phyloP scores from a whole-genome alignment of 2,113 vertebrate species.

The Lanius collurio region DNA sequence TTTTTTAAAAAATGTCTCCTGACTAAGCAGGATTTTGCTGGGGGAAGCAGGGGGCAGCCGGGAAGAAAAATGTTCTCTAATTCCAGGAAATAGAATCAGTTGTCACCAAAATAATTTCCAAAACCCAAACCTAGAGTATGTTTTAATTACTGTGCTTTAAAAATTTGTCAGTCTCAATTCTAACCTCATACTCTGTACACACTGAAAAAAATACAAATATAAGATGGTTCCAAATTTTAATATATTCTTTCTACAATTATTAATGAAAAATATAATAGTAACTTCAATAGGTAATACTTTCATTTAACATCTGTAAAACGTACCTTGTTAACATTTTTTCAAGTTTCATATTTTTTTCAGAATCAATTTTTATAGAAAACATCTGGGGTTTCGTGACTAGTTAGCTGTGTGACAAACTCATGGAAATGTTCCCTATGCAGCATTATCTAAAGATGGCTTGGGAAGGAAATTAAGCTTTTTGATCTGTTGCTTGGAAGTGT shows the following conservation, averaged over 20 bases:
- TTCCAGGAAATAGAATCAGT: neutral
- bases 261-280: neutral
- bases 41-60: neutral
- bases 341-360: neutral
- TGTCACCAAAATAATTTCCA: neutral
- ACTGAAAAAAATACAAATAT: neutral
- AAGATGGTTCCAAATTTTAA: neutral
- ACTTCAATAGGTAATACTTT: neutral
- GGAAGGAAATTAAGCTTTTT: slow-evolving; percentile 41
- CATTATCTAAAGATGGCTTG: slow-evolving; percentile 18
- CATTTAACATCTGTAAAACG: neutral
- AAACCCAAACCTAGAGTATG: neutral
- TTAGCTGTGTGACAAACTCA: slow-evolving; percentile 9
- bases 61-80: neutral
- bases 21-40: neutral
- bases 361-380: slow-evolving; percentile 23
- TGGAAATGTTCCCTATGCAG: neutral
- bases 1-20: neutral
- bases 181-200: neutral
- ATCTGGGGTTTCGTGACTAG: slow-evolving; percentile 20
- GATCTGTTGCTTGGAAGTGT: slow-evolving; percentile 44
- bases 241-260: neutral
- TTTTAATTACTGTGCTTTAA: neutral
- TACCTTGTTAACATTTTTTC: neutral
- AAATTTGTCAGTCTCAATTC: neutral